Base-by-base conservation (phyloP, 37 sponge, comb jelly and placozoan species). In the Aphrocallistes beatrix region DNA sequence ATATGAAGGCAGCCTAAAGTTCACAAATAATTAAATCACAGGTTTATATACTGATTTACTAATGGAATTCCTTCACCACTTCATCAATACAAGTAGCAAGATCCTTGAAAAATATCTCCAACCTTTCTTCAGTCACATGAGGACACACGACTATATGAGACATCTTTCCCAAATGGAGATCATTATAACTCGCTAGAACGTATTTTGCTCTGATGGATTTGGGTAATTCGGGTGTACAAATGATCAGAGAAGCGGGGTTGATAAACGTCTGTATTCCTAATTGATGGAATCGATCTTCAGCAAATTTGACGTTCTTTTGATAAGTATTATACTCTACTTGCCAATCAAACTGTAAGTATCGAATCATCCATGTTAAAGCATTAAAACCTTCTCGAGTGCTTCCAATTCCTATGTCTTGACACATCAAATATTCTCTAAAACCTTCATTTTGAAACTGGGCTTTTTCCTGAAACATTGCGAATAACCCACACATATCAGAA, bases 401-500 rank as follows among this genome's bases (percentile, higher is more conserved):
- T 60, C 28, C n/a, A 60, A 60, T 13, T 32, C 75, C 75, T 3
- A 60, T 60, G n/a, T 60, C 75, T 8, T 13, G 10, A 60, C 10
- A 25, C 6, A 19, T 13, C 1, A 60, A 30, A 28, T 60, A 60
- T 60, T 60, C 75, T 60, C 75, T 3, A 28, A 60, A 60, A 25
- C 75, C 75, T 60, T 60, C 32, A 8, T 60, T 28, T 25, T 28
- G 6, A 28, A 25, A 60, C 34, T 8, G 10, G n/a, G 32, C 10
- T 21, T 28, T 13, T 32, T 21, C 3, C 34, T 60, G 75, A 28
- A 25, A 60, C 3, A 13, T 13, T 19, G 75, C 75, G 75, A 60
- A 60, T 19, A 60, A 30, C n/a, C 75, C 75, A 60, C 75, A 60
- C 8, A 60, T 60, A 60, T 60, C 75, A 60, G 75, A 19, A 60